Evolutionary conservation across 2,797 vertebrate species (phyloP).

Genomic region (Antennarius maculatus): DNA sequence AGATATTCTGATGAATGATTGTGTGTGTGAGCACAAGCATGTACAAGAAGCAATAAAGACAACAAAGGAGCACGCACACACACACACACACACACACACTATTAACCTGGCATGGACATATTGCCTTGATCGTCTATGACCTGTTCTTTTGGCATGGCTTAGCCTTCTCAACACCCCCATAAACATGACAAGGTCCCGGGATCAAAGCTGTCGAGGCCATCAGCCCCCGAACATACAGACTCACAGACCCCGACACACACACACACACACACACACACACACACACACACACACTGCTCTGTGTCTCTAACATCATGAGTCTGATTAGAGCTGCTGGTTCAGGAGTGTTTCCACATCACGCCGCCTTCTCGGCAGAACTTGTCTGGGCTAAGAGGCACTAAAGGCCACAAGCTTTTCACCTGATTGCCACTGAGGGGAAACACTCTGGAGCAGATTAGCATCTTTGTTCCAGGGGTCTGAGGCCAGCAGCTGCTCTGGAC

Average conservation of each 20-base stretch:
- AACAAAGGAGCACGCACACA: constrained; percentile 10
- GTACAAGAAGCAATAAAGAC: constrained; percentile 48
- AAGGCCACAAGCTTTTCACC: constrained; percentile 39
- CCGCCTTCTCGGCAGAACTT: constrained; percentile 32
- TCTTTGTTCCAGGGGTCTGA: constrained; percentile 27
- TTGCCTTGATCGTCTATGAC: constrained; percentile 70
- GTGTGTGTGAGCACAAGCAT: constrained; percentile 43
- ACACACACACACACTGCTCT: constrained; percentile 32
- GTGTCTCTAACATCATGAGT: constrained; percentile 59
- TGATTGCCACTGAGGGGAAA: constrained; percentile 35
- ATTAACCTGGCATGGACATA: constrained; percentile 54
- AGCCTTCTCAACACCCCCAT: constrained; percentile 84
- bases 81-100: constrained; percentile 34
- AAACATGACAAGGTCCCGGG: constrained; percentile 83
- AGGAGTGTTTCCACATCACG: constrained; percentile 55
- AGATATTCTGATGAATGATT: constrained; percentile 40
- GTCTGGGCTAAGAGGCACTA: constrained; percentile 30
- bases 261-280: constrained; percentile 14
- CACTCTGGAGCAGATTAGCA: constrained; percentile 31
- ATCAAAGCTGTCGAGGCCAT: constrained; percentile 78
- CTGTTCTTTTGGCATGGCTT: constrained; percentile 78
- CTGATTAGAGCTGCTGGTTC: constrained; percentile 55
- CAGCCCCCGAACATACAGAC: constrained; percentile 35
- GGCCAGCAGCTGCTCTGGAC: neutral
- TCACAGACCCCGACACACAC: constrained; percentile 14